Evolutionary conservation across 1,140 invertebrate genomes (phyloP).

Genomic region (Drosophila pectinifera): DNA sequence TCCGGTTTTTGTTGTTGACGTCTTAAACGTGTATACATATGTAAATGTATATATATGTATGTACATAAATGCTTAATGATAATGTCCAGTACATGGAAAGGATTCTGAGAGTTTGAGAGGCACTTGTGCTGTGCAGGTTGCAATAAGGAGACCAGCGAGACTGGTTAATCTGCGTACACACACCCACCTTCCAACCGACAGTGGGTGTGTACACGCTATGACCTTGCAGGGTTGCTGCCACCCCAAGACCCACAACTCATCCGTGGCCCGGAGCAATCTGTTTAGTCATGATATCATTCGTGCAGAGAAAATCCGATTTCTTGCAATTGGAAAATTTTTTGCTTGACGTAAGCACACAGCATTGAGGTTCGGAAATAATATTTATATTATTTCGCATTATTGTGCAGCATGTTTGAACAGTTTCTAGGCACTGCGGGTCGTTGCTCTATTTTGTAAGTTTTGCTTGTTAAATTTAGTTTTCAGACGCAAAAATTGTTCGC

Average conservation of each 20-base stretch:
- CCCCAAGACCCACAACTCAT: conserved; percentile 19
- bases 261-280: conserved; percentile 15
- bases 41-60: no score
- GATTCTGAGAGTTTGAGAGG: background rate
- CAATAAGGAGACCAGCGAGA: background rate
- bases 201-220: conserved; percentile 33
- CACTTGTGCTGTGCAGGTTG: conserved; percentile 8
- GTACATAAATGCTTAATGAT: no score
- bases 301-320: conserved; percentile 5
- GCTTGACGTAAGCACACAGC: conserved; percentile 56
- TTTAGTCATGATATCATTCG: conserved; percentile 47
- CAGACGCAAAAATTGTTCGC: conserved; percentile 13
- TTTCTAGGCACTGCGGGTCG: conserved; percentile 5
- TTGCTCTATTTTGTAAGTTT: conserved; percentile 29
- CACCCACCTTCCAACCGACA: conserved; percentile 14
- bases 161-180: conserved; percentile 14
- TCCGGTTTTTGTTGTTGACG: no score
- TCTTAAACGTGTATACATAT: no score
- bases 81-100: background rate
- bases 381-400: background rate
- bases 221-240: conserved; percentile 43
- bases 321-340: conserved; percentile 37
- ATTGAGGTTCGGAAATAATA: conserved; percentile 16
- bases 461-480: conserved; percentile 31
- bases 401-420: conserved; percentile 2